Base-by-base conservation (phyloP, 35 echinoderm and acorn worm genomes). In the Patiria miniata region DNA sequence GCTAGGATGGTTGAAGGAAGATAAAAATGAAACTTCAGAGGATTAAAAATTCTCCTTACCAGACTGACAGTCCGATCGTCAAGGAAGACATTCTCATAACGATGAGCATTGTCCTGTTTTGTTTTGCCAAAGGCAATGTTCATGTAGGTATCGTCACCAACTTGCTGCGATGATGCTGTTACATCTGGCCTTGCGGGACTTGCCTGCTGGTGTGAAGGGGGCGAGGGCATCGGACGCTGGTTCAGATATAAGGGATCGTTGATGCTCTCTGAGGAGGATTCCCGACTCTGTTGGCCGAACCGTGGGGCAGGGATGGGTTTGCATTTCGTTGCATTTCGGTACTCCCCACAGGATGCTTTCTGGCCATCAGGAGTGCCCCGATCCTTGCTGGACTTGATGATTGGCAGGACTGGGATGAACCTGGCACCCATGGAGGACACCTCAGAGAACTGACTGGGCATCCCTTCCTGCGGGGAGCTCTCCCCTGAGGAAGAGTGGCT, bases 71-170 rank as follows among this genome's bases (percentile, higher is more conserved):
- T 19, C 38, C 88, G 83, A 28, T 90, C 88, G 16, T 90, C 88
- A 0, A 90, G 51, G 56, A 90, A 82, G 29, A 90, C 88, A 78
- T 90, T 90, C 56, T 90, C 88, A 56, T 90, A 90, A 40, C 88
- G 88, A 84, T 90, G 88, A 2, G 28, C 8, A 68, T 79, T 54
- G 42, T 87, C 73, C 69, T 36, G 65, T 23, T 90, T 90, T 14
- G 68, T 61, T 76, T 90, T 90, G 42, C 51, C 8, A 51, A 90
- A 90, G 9, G 88, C 88, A 23, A 90, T 81, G 28, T 90, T 90
- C 88, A 90, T 90, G 68, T 90, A 90, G 39, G 81, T 90, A n/a
- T 90, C 88, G 36, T 90, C 88, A 77, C 56, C 88, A 28, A 81
- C 47, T n/a, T 39, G 81, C 42, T 42, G 54, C 7, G 29, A 44